Conservation (phyloP, 1,140 invertebrate species). For the Oryctes rhinoceros region DNA sequence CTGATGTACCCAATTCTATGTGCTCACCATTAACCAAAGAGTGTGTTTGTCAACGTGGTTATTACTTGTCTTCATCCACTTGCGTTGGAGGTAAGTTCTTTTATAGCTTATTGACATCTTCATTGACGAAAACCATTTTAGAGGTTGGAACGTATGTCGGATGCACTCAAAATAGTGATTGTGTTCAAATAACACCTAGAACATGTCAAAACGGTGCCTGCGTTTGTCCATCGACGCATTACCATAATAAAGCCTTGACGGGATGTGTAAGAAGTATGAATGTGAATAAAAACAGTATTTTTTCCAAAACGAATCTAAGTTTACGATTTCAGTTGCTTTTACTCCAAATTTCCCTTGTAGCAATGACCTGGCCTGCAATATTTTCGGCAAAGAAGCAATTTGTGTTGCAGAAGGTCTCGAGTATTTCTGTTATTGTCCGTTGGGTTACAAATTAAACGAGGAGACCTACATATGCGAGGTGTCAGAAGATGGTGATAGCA, state of each 20-base stretch:
- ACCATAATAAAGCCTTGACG: neutral
- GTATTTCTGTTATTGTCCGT: neutral
- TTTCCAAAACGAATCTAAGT: neutral
- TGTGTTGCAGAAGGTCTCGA: neutral
- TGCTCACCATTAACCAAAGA: conserved; percentile 38
- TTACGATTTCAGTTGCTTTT: neutral
- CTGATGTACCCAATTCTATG: neutral
- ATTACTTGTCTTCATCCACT: neutral
- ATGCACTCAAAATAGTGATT: conserved; percentile 32
- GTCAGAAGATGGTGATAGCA: neutral
- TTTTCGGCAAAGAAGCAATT: conserved; percentile 8
- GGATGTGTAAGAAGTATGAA: neutral
- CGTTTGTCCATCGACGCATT: neutral
- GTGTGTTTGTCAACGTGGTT: conserved; percentile 35
- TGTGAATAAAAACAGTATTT: neutral
- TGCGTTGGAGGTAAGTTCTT: conserved; percentile 14
- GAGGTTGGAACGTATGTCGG: conserved; percentile 35
- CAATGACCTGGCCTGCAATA: neutral
- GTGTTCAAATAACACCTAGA: conserved; percentile 2
- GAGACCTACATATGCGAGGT: conserved; percentile 14
- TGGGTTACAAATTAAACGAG: conserved; percentile 24
- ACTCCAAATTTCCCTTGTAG: neutral
- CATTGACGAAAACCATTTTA: neutral
- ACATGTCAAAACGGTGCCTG: conserved; percentile 24
- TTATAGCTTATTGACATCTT: neutral